Conservation (phyloP, 2,113 vertebrate species). For the Romanogobio albipinnatus region DNA sequence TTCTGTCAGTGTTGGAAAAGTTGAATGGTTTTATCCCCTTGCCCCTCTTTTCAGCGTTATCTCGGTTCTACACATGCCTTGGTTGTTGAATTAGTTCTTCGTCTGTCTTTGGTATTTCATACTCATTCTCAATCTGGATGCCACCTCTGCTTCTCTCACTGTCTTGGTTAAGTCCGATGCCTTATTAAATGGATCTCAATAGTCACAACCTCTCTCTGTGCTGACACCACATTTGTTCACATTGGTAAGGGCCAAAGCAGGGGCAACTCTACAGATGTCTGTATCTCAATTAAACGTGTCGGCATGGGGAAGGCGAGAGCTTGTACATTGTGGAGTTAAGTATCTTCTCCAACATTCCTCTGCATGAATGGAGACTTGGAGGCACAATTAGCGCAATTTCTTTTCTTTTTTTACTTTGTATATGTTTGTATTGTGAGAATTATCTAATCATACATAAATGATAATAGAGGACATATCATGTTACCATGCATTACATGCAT, state of each 20-base stretch:
- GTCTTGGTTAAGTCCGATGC: constrained; percentile 69
- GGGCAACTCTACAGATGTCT: constrained; percentile 41
- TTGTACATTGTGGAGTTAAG: constrained; percentile 56
- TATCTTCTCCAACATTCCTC: constrained; percentile 66
- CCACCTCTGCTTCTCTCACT: constrained; percentile 49
- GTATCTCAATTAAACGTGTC: constrained; percentile 52
- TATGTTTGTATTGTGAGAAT: constrained; percentile 78
- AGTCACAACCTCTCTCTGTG: constrained; percentile 57
- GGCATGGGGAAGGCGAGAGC: constrained; percentile 48
- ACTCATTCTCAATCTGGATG: constrained; percentile 55
- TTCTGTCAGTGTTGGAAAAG: constrained; percentile 70
- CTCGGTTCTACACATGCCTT: constrained; percentile 63
- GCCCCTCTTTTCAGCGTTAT: constrained; percentile 56
- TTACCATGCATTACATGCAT: constrained; percentile 75
- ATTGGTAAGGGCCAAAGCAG: constrained; percentile 49
- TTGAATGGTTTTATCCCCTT: constrained; percentile 57
- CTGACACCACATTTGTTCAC: constrained; percentile 63
- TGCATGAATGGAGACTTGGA: constrained; percentile 71
- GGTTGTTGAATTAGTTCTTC: constrained; percentile 60
- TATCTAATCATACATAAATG: constrained; percentile 74
- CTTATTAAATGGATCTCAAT: constrained; percentile 69
- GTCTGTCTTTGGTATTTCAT: constrained; percentile 69
- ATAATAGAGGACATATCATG: constrained; percentile 68
- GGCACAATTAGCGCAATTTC: constrained; percentile 66
- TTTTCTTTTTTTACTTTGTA: constrained; percentile 68